Conservation (phyloP, 2,797 vertebrate species). For the Pseudotriccus pelzelni region DNA sequence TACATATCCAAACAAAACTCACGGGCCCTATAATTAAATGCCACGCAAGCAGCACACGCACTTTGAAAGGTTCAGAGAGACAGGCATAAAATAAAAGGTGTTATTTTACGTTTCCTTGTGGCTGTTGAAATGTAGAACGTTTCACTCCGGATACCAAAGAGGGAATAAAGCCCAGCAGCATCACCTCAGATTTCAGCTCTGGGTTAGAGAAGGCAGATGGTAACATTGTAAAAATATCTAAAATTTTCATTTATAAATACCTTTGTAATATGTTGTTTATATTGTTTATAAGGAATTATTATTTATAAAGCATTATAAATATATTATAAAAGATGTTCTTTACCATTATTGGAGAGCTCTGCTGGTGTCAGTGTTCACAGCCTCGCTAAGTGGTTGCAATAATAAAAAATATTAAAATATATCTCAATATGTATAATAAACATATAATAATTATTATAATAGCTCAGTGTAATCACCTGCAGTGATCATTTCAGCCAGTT, state of each 20-base stretch:
- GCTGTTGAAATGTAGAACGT: not conserved
- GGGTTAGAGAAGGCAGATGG: not conserved
- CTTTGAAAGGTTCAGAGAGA: slow-evolving; percentile 4
- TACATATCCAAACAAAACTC: not conserved
- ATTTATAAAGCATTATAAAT: not conserved
- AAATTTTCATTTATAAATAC: not conserved
- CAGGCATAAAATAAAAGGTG: not conserved
- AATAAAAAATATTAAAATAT: too few species aligned
- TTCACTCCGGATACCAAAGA: not conserved
- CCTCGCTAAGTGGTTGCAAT: not conserved
- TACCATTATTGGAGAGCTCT: not conserved
- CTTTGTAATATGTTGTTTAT: not conserved
- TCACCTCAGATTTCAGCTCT: not conserved
- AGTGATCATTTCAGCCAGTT: not conserved
- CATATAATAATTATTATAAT: not conserved
- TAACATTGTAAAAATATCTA: not conserved
- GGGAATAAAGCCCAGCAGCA: not conserved
- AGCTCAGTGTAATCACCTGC: not conserved
- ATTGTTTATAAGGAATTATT: too few species aligned
- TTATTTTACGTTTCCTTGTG: not conserved
- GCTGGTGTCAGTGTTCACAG: slow-evolving; percentile 34
- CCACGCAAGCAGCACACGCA: not conserved
- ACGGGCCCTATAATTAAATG: slow-evolving; percentile 50
- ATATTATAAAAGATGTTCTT: not conserved
- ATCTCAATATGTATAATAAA: not conserved